Percentiles rank a stretch among this genome's conserved stretches.
Conservation (phyloP, 1,140 invertebrate genomes). For the Heliconius melpomene region DNA sequence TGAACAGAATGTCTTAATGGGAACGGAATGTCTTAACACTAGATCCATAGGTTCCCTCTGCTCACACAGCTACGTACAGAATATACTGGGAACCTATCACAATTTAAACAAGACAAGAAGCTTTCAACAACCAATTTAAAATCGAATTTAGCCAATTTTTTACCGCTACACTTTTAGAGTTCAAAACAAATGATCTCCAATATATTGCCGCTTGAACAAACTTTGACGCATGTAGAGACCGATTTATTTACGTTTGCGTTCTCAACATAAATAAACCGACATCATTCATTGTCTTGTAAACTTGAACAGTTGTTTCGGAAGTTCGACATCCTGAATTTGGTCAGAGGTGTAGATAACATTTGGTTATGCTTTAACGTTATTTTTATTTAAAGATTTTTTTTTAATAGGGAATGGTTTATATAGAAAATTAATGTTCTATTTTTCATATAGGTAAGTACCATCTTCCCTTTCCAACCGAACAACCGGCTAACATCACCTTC, state of each 20-base stretch:
- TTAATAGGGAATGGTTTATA: background rate
- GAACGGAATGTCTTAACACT: no score
- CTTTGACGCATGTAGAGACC: constrained; percentile 44
- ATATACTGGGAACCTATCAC: no score
- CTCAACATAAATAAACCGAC: constrained; percentile 66
- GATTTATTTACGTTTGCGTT: constrained; percentile 51
- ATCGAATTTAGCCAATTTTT: background rate
- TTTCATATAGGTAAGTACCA: no score
- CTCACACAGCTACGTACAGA: no score
- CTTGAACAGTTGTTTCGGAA: constrained; percentile 73
- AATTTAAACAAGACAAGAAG: background rate
- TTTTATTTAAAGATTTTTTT: background rate
- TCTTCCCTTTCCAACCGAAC: no score
- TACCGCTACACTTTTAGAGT: background rate
- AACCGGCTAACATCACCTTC: no score
- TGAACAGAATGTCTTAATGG: no score
- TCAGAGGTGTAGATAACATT: constrained; percentile 48
- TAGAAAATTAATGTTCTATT: no score
- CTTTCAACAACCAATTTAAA: background rate
- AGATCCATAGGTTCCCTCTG: no score
- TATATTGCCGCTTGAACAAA: constrained; percentile 38
- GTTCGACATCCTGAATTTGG: constrained; percentile 66
- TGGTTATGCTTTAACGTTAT: constrained; percentile 14
- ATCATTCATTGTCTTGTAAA: constrained; percentile 73
- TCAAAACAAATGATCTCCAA: constrained; percentile 14